Conservation (phyloP, 2,113 vertebrate genomes). For the Semicossyphus pulcher region DNA sequence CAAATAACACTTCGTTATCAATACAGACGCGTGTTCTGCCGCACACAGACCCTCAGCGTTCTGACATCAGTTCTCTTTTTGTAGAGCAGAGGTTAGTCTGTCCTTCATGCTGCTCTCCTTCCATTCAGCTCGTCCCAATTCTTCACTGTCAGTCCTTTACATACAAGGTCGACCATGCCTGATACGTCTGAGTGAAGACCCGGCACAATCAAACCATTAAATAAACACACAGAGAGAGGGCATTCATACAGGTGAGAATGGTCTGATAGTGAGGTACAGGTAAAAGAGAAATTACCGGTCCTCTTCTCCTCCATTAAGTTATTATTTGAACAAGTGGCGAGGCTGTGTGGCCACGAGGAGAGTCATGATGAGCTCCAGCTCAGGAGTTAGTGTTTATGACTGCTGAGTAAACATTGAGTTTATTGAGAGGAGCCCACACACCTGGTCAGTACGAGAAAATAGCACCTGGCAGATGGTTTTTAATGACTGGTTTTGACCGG, state of each 20-base stretch:
- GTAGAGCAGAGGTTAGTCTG: slow-evolving; percentile 3
- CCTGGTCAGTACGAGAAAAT: slow-evolving; percentile 32
- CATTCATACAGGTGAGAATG: background rate
- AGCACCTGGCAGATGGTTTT: slow-evolving; percentile 36
- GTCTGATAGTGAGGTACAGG: background rate
- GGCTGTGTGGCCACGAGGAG: background rate
- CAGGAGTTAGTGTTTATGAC: slow-evolving; percentile 45
- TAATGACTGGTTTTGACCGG: background rate
- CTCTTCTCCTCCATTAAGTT: background rate
- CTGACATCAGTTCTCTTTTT: background rate
- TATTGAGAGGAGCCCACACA: slow-evolving; percentile 31
- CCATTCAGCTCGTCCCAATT: background rate
- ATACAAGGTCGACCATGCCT: slow-evolving; percentile 15
- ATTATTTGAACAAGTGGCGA: background rate
- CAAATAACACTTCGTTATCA: background rate
- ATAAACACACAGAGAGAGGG: background rate
- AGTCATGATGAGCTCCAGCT: background rate
- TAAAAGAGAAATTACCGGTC: background rate
- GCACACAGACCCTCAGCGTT: too few species aligned
- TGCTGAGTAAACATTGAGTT: slow-evolving; percentile 36
- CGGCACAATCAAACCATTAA: slow-evolving; percentile 11
- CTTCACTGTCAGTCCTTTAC: slow-evolving; percentile 6
- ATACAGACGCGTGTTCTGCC: background rate
- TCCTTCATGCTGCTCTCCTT: slow-evolving; percentile 24
- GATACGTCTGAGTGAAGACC: background rate